Percentiles rank a stretch among this genome's conserved stretches.
These are phyloP conservation scores for Eleginops maclovinus DNA, from an alignment of 2,113 vertebrate genomes.

Conservation along the genomic window DNA sequence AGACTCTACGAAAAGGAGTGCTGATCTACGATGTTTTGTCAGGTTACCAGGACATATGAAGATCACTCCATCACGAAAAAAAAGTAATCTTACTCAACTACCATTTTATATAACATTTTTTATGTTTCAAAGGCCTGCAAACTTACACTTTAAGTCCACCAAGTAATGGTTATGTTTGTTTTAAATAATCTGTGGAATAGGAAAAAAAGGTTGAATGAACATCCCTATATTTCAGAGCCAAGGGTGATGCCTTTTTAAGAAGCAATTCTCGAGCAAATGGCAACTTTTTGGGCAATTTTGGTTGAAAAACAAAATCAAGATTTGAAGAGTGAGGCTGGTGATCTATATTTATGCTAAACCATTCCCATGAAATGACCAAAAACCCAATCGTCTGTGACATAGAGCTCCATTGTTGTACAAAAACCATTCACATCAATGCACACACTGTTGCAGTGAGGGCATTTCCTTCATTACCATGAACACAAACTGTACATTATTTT, in stretches of 20 bases:
- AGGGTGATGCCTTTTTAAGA: neutral
- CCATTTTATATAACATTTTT: neutral
- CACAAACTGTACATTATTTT: neutral
- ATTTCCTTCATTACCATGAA: conserved; percentile 1
- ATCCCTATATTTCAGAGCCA: neutral
- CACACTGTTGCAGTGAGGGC: neutral
- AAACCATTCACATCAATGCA: neutral
- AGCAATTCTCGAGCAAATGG: neutral
- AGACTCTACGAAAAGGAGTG: conserved; percentile 36
- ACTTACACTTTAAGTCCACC: neutral
- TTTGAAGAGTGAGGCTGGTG: neutral
- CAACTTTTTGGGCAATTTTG: neutral
- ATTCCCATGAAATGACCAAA: neutral
- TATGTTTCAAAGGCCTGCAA: neutral
- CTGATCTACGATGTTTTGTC: conserved; percentile 41
- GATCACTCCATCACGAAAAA: neutral
- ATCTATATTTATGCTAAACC: neutral
- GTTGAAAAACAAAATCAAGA: neutral
- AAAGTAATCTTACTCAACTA: neutral
- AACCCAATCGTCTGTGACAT: neutral
- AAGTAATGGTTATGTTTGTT: neutral
- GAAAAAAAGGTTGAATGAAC: too few species aligned
- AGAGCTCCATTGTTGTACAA: neutral
- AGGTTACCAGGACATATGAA: conserved; percentile 32
- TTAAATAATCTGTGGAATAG: too few species aligned